These are phyloP conservation scores for Ligdia adustata DNA, from an alignment of 2,888 invertebrate species.

Conservation along the genomic window DNA sequence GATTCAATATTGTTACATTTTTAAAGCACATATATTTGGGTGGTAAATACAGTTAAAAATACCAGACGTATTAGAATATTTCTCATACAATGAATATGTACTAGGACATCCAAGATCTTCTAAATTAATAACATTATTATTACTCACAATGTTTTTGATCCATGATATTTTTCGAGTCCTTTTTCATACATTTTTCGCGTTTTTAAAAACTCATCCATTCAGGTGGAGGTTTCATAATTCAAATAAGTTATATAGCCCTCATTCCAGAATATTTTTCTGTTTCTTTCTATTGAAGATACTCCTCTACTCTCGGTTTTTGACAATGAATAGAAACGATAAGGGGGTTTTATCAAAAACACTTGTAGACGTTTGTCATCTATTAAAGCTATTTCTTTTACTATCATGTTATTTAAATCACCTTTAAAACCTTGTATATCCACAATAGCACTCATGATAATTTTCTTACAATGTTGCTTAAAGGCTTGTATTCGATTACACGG, in stretches of 20 bases:
- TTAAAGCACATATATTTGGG: not conserved
- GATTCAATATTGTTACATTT: not conserved
- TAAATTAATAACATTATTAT: not conserved
- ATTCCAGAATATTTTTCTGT: no score
- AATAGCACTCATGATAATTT: constrained; percentile 3
- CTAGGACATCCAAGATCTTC: not conserved
- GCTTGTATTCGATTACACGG: not conserved
- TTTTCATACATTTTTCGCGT: not conserved
- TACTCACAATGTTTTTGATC: not conserved
- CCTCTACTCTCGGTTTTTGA: no score
- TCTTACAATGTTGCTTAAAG: not conserved
- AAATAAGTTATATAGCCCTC: not conserved
- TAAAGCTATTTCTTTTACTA: no score
- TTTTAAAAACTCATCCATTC: not conserved
- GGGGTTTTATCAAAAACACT: no score
- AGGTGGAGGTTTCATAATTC: not conserved
- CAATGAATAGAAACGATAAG: no score
- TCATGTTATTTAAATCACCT: no score
- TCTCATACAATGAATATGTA: not conserved
- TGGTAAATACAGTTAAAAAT: not conserved
- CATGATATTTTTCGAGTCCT: not conserved
- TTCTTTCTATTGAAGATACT: no score
- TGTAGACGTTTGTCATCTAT: no score
- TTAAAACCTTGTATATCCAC: not conserved
- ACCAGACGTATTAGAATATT: not conserved